Evolutionary conservation across 2,113 vertebrate species (phyloP).

Genomic region (Notothenia rossii): DNA sequence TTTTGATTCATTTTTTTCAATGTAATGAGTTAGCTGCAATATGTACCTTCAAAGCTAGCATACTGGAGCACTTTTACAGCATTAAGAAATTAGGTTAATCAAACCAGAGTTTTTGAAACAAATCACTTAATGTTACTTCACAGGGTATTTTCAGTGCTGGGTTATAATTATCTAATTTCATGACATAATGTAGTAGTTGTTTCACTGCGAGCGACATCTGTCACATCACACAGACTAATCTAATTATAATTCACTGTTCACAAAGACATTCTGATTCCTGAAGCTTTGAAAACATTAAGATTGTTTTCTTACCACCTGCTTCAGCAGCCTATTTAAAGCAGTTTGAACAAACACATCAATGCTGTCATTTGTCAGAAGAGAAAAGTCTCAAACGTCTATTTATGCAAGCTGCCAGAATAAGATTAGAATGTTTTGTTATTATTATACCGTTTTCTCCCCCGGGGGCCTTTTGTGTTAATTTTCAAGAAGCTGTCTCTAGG

Average conservation of each 20-base stretch:
- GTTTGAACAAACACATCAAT: conserved; percentile 2
- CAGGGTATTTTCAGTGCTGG: not conserved
- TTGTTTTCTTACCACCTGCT: not conserved
- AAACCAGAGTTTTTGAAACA: not conserved
- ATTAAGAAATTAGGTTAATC: not conserved
- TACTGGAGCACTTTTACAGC: not conserved
- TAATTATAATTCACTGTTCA: not conserved
- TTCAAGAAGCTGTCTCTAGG: conserved; percentile 26
- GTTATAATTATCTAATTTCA: not conserved
- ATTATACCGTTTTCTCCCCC: conserved; percentile 21
- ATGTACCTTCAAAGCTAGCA: not conserved
- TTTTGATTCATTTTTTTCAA: not conserved
- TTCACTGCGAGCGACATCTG: not conserved
- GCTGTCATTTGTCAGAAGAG: conserved; percentile 26
- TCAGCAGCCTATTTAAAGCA: conserved; percentile 23
- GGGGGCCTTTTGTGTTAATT: conserved; percentile 19
- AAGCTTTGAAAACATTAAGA: not conserved
- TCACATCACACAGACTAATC: not conserved
- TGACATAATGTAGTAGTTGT: not conserved
- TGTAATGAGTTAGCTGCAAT: not conserved
- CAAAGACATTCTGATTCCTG: not conserved
- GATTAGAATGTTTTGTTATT: conserved; percentile 54
- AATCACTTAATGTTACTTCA: not conserved
- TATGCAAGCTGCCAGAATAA: conserved; percentile 31
- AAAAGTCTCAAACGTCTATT: conserved; percentile 24